Evolutionary conservation across 1,140 invertebrate species (phyloP), one percentile per base, ranked within the genome.

Genomic region (Thrips palmi): DNA sequence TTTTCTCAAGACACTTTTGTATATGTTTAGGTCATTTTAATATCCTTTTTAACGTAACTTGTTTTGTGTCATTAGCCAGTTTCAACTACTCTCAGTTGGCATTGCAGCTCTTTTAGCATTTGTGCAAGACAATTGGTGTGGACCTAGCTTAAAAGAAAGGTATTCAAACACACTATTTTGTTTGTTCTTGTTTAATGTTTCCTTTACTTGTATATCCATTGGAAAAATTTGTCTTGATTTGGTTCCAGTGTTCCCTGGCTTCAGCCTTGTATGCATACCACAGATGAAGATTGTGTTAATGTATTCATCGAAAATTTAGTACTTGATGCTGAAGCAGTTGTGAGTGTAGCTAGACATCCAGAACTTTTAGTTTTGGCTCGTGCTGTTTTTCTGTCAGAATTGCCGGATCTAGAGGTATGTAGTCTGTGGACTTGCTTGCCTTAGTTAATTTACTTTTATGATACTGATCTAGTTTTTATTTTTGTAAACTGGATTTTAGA

Each of bases 71-170:
- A 20, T 14, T 8, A 23, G 37, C 5, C 22, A 45, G 14, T 20
- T 45, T 2, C 39, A 57, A 35, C 30, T 63, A 12, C 42, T 71
- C 10, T 52, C 49, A 25, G 44, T 64, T 43, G 73, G 65, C 12
- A 56, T 74, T 30, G 55, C 71, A 11, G 65, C 68, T 40, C 54
- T 86, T 10, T 63, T 78, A 36, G 59, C 65, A 25, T 89, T 87
- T 61, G 65, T 81, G 40, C 76, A 85, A 56, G 63, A 61, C 24
- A 91, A 89, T 57, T 88, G 80, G 65, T 75, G 73, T 39, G 76
- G 83, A 7, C 77, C 80, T n/a, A 53, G 63, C 21, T 47, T 55
- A 29, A 34, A 43, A 8, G 11, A 25, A 15, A 21, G 7, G 23
- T 5, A 15, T 20, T 17, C 24, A 18, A 10, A 3, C 29, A 20